Percentiles rank a stretch among this genome's conserved stretches.
These are phyloP conservation scores for Variabilichromis moorii DNA, from an alignment of 2,113 vertebrate genomes.

Conservation along the genomic window DNA sequence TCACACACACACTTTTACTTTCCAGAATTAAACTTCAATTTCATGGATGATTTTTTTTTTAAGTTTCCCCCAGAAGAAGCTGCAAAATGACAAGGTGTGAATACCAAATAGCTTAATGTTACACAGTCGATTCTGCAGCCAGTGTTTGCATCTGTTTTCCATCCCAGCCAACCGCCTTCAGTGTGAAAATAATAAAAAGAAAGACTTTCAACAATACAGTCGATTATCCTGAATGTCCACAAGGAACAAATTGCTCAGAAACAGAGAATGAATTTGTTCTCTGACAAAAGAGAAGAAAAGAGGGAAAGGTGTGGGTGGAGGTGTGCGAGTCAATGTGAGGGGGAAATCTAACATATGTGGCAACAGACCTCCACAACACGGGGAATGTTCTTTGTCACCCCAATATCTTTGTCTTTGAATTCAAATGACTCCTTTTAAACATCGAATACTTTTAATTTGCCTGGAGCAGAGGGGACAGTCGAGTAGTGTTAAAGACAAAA, in stretches of 20 bases:
- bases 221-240: not conserved
- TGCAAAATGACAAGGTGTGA: slow-evolving; percentile 2
- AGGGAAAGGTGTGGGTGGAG: not conserved
- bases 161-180: not conserved
- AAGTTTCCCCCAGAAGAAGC: not conserved
- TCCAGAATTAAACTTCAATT: slow-evolving; percentile 37
- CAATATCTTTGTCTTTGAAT: slow-evolving; percentile 57
- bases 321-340: not conserved
- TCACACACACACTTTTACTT: not conserved
- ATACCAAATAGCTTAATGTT: not conserved
- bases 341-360: slow-evolving; percentile 37
- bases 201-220: not conserved
- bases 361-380: not conserved
- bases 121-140: not conserved
- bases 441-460: slow-evolving; percentile 58
- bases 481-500: not conserved
- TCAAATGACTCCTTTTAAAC: slow-evolving; percentile 61
- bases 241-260: slow-evolving; percentile 24
- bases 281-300: slow-evolving; percentile 21
- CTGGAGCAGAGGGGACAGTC: not conserved
- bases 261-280: slow-evolving; percentile 18
- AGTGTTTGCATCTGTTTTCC: not conserved
- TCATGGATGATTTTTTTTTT: slow-evolving; percentile 22
- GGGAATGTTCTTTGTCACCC: slow-evolving; percentile 34
- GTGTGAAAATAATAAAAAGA: slow-evolving; percentile 30